Conservation (phyloP, 2,888 invertebrate genomes). For the Xestobium rufovillosum region DNA sequence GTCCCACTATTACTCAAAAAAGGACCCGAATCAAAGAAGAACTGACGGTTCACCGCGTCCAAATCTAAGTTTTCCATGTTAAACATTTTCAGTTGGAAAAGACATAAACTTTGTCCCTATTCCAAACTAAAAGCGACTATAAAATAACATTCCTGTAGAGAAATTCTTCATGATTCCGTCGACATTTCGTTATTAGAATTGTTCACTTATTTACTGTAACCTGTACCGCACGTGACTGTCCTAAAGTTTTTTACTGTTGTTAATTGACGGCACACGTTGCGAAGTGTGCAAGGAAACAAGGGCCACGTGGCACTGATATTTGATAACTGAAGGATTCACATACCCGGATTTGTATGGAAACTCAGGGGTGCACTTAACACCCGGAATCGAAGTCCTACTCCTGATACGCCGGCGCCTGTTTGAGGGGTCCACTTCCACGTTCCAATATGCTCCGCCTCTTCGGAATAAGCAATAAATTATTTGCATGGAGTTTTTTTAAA, state of each 20-base stretch:
- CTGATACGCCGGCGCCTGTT: too few species aligned
- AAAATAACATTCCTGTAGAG: not conserved
- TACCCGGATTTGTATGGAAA: slow-evolving; percentile 27
- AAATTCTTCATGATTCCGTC: not conserved
- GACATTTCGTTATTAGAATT: not conserved
- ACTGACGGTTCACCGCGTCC: slow-evolving; percentile 61
- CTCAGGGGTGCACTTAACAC: too few species aligned
- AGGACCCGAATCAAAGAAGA: slow-evolving; percentile 49
- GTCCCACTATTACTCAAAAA: slow-evolving; percentile 45
- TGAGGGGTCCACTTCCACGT: too few species aligned
- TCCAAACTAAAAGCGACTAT: too few species aligned
- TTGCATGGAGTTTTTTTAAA: too few species aligned
- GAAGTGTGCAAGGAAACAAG: not conserved
- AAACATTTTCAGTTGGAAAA: slow-evolving; percentile 49
- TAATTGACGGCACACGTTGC: not conserved
- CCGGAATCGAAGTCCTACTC: too few species aligned
- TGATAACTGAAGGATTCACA: slow-evolving; percentile 29
- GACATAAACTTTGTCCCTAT: too few species aligned
- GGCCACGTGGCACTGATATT: slow-evolving; percentile 29
- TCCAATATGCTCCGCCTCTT: too few species aligned
- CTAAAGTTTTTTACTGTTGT: too few species aligned
- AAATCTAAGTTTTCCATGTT: slow-evolving; percentile 62
- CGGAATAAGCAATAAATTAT: too few species aligned
- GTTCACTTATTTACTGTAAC: slow-evolving; percentile 6
- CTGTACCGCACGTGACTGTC: not conserved